Evolutionary conservation across 2,888 invertebrate species (phyloP).

Genomic region (Cylloceria caligata): DNA sequence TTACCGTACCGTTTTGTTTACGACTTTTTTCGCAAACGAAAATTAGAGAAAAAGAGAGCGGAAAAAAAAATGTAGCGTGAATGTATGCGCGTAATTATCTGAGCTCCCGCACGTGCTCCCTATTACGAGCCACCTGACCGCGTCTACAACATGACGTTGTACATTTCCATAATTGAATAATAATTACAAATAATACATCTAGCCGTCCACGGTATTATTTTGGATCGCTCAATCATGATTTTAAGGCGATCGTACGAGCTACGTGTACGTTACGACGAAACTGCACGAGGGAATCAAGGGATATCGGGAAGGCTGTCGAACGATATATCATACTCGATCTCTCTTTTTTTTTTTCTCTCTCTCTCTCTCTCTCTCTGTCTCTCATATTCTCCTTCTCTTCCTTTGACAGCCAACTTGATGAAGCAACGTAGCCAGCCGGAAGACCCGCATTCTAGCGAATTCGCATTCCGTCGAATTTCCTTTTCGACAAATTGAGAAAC

Average conservation of each 20-base stretch:
- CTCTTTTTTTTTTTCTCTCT: neutral
- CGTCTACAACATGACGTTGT: constrained; percentile 16
- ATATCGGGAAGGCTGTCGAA: constrained; percentile 16
- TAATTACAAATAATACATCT: constrained; percentile 45
- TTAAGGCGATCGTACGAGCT: constrained; percentile 27
- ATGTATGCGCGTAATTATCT: neutral
- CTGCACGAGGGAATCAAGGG: constrained; percentile 30
- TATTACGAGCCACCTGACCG: constrained; percentile 24
- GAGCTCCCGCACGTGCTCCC: neutral
- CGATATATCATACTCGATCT: constrained; percentile 7
- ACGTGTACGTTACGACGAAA: constrained; percentile 48
- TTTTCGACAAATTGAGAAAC: constrained; percentile 73
- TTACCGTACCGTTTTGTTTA: too few relatives aligned
- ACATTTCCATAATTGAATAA: constrained; percentile 29
- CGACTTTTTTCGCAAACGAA: neutral
- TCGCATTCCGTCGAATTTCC: constrained; percentile 78
- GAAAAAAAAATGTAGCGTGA: neutral
- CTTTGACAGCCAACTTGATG: constrained; percentile 82
- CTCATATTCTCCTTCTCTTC: too few relatives aligned
- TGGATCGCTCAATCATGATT: constrained; percentile 15
- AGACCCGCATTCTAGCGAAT: constrained; percentile 84
- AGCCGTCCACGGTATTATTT: constrained; percentile 31
- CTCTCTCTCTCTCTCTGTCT: too few relatives aligned
- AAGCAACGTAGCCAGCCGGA: constrained; percentile 81
- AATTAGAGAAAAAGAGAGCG: neutral